Base-by-base conservation (phyloP, 1,140 invertebrate species). In the Drusus annulatus region DNA sequence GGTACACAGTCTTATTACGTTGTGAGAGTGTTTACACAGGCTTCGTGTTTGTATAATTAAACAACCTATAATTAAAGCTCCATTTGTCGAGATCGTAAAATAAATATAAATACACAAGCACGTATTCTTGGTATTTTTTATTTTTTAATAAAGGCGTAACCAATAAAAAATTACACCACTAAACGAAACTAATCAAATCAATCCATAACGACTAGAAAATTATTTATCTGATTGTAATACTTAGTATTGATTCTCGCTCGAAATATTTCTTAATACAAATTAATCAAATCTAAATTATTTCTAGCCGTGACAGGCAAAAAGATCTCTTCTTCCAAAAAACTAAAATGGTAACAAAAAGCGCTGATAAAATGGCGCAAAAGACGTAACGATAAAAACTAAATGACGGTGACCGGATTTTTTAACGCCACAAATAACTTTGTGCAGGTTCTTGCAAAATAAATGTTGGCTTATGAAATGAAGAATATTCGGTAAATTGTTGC, bases 221-320 rank as follows among this genome's bases (percentile, higher is more conserved):
- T 8, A 45, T 45, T 60, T 23, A 3, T 56, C 19, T 60, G 3
- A 60, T 60, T 60, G 21, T 60, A 19, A 60, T 19, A n/a, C n/a
- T n/a, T n/a, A 19, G 21, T 21, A 21, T 58, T 58, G 4, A 17
- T 58, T 5, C 56, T 19, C 6, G 19, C 19, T 21, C 5, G 19
- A 60, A 45, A 45, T 45, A 45, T 28, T 28, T 28, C 25, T 2
- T 2, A 28, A 28, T 45, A 45, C 36, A 45, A 45, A 21, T 28
- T n/a, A 65, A 31, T 65, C 62, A 15, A 31, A 65, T 65, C 28
- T 6, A 65, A 23, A 56, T 60, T 60, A 60, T 23, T 65, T n/a
- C 8, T 31, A 13, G 25, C 62, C 62, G 62, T 65, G 62, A 65
- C 62, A 65, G 16, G 10, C 62, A 28, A 65, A 65, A 65, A 65